Evolutionary conservation across 2,113 vertebrate species (phyloP).

Genomic region (Cinclus mexicanus): DNA sequence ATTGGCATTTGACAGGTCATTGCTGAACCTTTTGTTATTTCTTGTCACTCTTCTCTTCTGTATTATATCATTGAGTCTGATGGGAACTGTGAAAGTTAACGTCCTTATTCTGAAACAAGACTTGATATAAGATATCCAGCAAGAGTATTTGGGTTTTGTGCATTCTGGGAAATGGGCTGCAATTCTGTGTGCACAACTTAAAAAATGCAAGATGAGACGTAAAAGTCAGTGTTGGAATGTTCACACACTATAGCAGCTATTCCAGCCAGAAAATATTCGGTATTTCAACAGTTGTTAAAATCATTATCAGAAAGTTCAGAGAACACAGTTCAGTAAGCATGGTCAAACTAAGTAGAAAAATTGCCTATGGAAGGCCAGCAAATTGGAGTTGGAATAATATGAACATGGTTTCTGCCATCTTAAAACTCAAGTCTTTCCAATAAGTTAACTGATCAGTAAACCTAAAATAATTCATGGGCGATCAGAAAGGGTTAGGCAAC

Average conservation of each 20-base stretch:
- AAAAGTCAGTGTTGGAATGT: neutral
- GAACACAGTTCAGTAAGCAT: neutral
- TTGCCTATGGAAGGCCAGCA: neutral
- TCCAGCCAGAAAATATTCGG: neutral
- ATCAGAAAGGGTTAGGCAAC: neutral
- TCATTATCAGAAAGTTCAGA: neutral
- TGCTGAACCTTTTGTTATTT: slow-evolving; percentile 1
- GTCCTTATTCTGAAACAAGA: neutral
- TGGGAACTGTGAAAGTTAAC: neutral
- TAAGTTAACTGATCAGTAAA: neutral
- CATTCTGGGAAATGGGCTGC: neutral
- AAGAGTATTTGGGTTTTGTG: neutral
- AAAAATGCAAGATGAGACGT: neutral
- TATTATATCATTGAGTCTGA: neutral
- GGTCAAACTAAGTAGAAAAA: neutral
- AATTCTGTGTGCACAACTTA: neutral
- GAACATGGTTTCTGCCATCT: neutral
- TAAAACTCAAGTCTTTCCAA: neutral
- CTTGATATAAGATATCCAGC: neutral
- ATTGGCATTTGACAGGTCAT: slow-evolving; percentile 16
- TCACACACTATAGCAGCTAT: rapidly evolving
- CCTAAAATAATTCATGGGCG: neutral
- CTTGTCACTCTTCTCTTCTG: slow-evolving; percentile 10
- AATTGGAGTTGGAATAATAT: neutral
- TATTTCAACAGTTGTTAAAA: neutral